Evolutionary conservation across 2,888 invertebrate genomes (phyloP).

Genomic region (Tyria jacobaeae): DNA sequence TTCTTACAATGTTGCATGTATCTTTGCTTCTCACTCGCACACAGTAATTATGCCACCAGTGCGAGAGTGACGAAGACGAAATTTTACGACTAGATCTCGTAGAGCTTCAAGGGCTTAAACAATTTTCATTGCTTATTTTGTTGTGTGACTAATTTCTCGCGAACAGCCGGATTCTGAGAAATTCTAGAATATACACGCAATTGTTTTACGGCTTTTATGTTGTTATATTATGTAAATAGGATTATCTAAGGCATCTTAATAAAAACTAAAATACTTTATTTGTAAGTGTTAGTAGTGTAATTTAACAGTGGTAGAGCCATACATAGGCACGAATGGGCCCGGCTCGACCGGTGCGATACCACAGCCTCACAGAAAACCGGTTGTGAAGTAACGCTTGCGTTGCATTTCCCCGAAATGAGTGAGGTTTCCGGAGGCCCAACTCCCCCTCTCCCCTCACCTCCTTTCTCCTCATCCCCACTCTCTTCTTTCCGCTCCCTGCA

Average conservation of each 20-base stretch:
- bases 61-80: slow-evolving; percentile 57
- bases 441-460: too few relatives aligned
- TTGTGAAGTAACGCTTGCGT: too few relatives aligned
- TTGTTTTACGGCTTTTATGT: slow-evolving; percentile 46
- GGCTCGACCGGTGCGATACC: too few relatives aligned
- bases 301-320: too few relatives aligned
- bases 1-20: slow-evolving; percentile 70
- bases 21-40: slow-evolving; percentile 58
- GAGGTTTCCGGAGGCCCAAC: too few relatives aligned
- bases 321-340: too few relatives aligned
- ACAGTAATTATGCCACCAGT: slow-evolving; percentile 25
- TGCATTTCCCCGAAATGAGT: too few relatives aligned
- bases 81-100: slow-evolving; percentile 78
- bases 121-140: slow-evolving; percentile 82
- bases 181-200: slow-evolving; percentile 41
- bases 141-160: slow-evolving; percentile 80
- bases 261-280: neutral
- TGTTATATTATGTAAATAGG: slow-evolving; percentile 35
- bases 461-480: too few relatives aligned
- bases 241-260: neutral
- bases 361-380: too few relatives aligned
- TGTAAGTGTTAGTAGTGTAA: neutral
- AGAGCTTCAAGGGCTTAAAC: slow-evolving; percentile 72
- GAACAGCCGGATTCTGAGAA: slow-evolving; percentile 68
- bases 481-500: too few relatives aligned